Evolutionary conservation across 2,888 invertebrate species (phyloP), one percentile per base, ranked within the genome.

Genomic region (Oxyscelio sp.): DNA sequence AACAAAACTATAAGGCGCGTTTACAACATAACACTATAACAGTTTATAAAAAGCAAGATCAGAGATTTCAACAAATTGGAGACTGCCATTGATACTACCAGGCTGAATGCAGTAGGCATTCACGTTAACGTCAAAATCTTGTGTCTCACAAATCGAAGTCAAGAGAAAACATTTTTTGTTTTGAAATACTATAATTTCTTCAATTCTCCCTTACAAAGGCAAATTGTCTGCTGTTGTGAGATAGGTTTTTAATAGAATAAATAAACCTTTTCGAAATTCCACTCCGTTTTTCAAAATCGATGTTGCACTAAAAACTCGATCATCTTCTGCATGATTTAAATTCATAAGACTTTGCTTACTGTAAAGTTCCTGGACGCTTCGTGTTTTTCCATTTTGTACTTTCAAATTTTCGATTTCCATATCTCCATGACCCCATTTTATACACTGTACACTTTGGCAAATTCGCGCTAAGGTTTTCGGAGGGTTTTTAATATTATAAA

Each of bases 401-500:
- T 48, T 70, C 3, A 68, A 68, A 3, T 21, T 68, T 17, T 63
- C 4, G 9, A 68, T 17, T 54, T 52, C 13, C 1, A 54, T 68
- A 61, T 78, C 66, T 40, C 43, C 58, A 56, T 8, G 15, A 27
- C 80, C 78, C 80, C 84, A 87, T 58, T 61, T 74, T 38, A 82
- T 27, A 59, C 77, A 74, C 50, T 85, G 82, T 21, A 56, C 66
- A 52, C 77, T 70, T 83, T 85, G 84, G 27, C 45, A 74, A 22
- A 85, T 24, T 38, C 82, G 22, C 11, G 81, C 31, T 5, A 85
- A 31, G 13, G 85, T 87, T 85, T 88, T 87, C 9, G 81, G 85
- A 8, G 79, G 66, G 52, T 87, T 87, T 81, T 85, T 85, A 24
- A 83, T 85, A 58, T 87, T 88, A 11, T 77, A 56, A 2, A 87